Evolutionary conservation across 92 coral and sea anemone genomes (phyloP).

Genomic region (Bergia sp.): DNA sequence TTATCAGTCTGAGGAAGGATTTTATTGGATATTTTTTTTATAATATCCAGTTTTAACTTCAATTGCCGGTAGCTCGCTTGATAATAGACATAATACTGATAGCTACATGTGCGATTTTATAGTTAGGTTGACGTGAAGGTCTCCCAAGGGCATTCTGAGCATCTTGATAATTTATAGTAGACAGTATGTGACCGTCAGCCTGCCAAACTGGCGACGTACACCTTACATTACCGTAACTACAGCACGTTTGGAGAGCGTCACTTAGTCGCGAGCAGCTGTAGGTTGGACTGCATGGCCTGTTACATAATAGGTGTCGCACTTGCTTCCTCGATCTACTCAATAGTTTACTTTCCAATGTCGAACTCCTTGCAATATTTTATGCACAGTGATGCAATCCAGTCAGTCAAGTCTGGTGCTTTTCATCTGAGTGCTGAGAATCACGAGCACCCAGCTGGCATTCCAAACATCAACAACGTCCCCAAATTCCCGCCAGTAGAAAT

Average conservation of each 20-base stretch:
- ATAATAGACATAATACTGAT: no score
- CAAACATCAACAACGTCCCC: constrained; percentile 7
- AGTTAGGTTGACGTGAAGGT: no score
- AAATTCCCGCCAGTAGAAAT: constrained; percentile 36
- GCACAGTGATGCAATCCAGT: background rate
- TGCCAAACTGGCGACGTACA: background rate
- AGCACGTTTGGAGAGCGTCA: background rate
- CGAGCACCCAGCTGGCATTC: constrained; percentile 9
- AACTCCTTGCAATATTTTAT: background rate
- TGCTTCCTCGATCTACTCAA: background rate
- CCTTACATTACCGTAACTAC: background rate
- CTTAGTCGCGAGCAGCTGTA: background rate
- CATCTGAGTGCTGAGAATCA: constrained; percentile 7
- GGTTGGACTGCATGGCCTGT: background rate
- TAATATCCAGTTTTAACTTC: no score
- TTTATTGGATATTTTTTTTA: no score
- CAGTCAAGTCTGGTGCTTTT: background rate
- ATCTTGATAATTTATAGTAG: background rate
- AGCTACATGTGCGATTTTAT: no score
- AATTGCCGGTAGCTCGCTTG: no score
- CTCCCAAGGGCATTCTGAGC: no score
- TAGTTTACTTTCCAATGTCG: background rate
- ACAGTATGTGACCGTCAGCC: background rate
- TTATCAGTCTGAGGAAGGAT: no score
- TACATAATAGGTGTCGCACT: background rate